phyloP scores from a whole-genome alignment of 1,140 invertebrate species.

The Tenebrio molitor region DNA sequence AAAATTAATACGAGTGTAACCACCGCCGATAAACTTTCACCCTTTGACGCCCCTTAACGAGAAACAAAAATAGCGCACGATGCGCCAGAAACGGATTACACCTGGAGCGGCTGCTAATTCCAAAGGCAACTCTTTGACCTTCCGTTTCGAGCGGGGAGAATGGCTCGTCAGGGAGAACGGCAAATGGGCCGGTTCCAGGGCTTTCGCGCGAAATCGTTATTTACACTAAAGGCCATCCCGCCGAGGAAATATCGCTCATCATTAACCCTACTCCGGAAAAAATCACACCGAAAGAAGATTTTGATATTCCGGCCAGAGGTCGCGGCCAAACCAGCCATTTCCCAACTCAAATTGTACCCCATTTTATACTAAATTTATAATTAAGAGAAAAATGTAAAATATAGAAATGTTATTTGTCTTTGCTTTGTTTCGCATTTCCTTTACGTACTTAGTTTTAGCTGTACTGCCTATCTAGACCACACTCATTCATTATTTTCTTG shows the following conservation, averaged over 20 bases:
- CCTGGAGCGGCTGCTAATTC: conserved; percentile 6
- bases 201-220: conserved; percentile 17
- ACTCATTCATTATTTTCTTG: too few species aligned
- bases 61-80: not conserved
- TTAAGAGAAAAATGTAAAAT: too few species aligned
- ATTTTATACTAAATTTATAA: too few species aligned
- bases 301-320: too few species aligned
- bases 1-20: conserved; percentile 27
- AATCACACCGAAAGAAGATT: too few species aligned
- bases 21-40: not conserved
- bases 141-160: conserved; percentile 16
- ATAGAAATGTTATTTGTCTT: too few species aligned
- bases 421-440: too few species aligned
- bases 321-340: too few species aligned
- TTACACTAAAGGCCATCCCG: conserved; percentile 23
- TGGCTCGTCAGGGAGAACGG: conserved; percentile 26
- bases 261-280: conserved; percentile 14
- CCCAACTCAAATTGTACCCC: too few species aligned
- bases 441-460: too few species aligned
- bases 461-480: too few species aligned
- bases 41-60: conserved; percentile 2
- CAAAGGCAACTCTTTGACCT: not conserved
- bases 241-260: conserved; percentile 29
- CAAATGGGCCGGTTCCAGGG: conserved; percentile 14
- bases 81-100: not conserved